Conservation (phyloP, 2,113 vertebrate genomes). For the Antechinus stuartii region DNA sequence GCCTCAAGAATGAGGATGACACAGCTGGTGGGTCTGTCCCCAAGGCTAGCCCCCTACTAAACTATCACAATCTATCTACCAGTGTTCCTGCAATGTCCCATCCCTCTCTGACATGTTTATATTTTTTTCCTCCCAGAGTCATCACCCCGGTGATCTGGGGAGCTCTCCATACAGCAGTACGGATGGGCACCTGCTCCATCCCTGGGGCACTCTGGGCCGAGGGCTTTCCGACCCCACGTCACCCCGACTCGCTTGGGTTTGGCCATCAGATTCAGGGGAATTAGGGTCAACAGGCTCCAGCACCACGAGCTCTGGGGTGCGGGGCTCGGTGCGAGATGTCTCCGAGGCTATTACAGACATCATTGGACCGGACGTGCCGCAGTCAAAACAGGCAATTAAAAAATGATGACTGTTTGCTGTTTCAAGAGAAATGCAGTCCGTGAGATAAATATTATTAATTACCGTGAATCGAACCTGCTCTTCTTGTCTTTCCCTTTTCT, state of each 20-base stretch:
- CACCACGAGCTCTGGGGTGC: not conserved
- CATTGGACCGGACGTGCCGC: not conserved
- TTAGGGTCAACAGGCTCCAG: not conserved
- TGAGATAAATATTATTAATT: not conserved
- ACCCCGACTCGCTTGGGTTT: not conserved
- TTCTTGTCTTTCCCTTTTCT: not conserved
- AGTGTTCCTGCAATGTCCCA: not conserved
- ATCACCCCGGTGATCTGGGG: not conserved
- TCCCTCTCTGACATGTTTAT: not conserved
- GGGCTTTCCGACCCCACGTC: not conserved
- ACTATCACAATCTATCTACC: not conserved
- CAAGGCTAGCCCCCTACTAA: not conserved
- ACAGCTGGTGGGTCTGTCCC: no score
- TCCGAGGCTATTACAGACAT: not conserved
- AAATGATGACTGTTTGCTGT: not conserved
- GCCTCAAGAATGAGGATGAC: no score
- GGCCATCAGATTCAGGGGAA: not conserved
- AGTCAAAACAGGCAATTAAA: not conserved
- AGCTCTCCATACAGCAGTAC: not conserved
- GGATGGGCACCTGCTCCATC: not conserved
- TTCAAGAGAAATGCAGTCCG: not conserved
- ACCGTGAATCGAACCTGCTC: not conserved
- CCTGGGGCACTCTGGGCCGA: not conserved
- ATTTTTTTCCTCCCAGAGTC: not conserved
- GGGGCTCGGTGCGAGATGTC: not conserved